Evolutionary conservation across 2,888 invertebrate species (phyloP), one percentile per base, ranked within the genome.

Genomic region (Calameuta idolon): DNA sequence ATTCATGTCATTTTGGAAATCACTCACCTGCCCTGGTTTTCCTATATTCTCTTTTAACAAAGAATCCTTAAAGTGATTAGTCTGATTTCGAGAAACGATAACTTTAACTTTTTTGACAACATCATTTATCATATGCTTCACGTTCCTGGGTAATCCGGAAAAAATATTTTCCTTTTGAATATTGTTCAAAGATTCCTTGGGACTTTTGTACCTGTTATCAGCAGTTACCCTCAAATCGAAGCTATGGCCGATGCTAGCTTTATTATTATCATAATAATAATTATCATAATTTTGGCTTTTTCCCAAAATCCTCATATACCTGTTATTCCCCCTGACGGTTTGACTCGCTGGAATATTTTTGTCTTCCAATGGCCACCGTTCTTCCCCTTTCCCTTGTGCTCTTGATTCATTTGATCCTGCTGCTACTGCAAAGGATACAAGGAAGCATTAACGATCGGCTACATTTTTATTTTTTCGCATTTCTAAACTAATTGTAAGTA

Each of bases 231-330:
- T 40, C 73, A 33, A 80, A 2, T 78, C 73, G 15, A 12, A 23
- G 68, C 69, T 74, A 34, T 73, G 78, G 68, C 76, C 37, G 69
- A 71, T 40, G 76, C 81, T 69, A 34, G 34, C 74, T 69, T 12
- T 81, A 77, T 79, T 80, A 77, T 69, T 71, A 71, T 33, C 83
- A 78, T 86, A 84, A 82, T 81, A 77, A 76, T 79, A 83, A 84
- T 82, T 82, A 79, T 84, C 82, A 75, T 83, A 83, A 81, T 87
- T 82, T 84, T 82, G 86, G 87, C 77, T 83, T 85, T 82, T 86
- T 84, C 84, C 84, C 82, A 84, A 84, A 83, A 84, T 86, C 85
- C 86, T 84, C 84, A 85, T 90, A 85, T 91, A 91, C 91, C 91
- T 91, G 91, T 87, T 91, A 88, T 90, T 86, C 83, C 85, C 83